Base-by-base conservation (phyloP, 1,140 invertebrate species). In the Drosophila ironensis region DNA sequence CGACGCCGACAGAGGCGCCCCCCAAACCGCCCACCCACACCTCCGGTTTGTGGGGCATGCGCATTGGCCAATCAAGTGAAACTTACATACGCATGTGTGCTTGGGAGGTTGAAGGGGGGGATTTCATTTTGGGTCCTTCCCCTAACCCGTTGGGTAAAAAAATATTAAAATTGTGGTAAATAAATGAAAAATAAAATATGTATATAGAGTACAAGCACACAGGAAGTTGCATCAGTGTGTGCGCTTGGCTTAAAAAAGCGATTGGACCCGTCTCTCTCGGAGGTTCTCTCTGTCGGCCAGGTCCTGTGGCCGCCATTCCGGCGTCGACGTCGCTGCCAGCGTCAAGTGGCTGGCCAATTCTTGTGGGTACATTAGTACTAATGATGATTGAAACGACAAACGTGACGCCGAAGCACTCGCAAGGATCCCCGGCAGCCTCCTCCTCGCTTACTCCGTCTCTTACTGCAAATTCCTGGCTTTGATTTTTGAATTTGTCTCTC, bases 321-420 rank as follows among this genome's bases (percentile, higher is more conserved):
- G 28, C 44, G 46, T 17, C 28, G 19, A n/a, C 30, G 17, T 53
- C 25, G 14, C n/a, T 50, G 50, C 25, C 19, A 40, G 56, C 48
- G 76, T 51, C 63, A 87, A 76, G 71, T 76, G 72, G 72, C 72
- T 72, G 52, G 72, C 80, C 82, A 88, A 89, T 89, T 88, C 82
- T 87, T 89, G 88, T 89, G 88, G 88, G 88, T 89, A 89, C 81
- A 89, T 89, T 89, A 89, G 87, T 70, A 57, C 88, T 89, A 89
- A 89, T 89, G 88, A 89, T 89, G 88, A 89, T 89, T 89, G 88
- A 89, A 89, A 89, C 88, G 88, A 76, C 68, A 84, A 84, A 84
- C 78, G 78, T 84, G 78, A 82, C 69, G 69, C 64, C 54, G 50
- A 44, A 70, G 66, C 66, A 48, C 66, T 41, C 44, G 19, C 48